Percentiles rank a stretch among this genome's conserved stretches.
Conservation (phyloP, 2,888 invertebrate genomes). For the Drosophila formosana region DNA sequence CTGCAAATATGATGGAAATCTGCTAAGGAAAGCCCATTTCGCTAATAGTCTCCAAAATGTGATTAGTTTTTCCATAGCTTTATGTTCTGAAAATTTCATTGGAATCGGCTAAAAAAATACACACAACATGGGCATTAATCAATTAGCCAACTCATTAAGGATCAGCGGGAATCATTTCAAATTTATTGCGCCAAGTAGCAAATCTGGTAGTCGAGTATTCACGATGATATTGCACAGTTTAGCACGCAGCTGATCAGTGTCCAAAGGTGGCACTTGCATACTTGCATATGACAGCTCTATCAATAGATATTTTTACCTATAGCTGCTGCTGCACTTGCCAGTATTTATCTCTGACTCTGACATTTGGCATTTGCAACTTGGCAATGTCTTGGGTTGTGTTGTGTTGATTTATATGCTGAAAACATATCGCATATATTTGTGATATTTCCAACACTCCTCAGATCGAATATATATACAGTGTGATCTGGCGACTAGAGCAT, state of each 20-base stretch:
- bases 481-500: background rate
- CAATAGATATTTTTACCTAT: constrained; percentile 25
- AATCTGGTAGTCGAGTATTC: background rate
- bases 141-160: background rate
- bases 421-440: constrained; percentile 6
- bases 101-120: background rate
- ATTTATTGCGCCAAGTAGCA: background rate
- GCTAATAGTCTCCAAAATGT: background rate
- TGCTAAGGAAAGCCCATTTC: background rate
- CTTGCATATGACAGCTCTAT: constrained; percentile 31
- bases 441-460: constrained; percentile 10
- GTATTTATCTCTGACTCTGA: constrained; percentile 7
- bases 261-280: constrained; percentile 26
- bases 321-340: background rate
- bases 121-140: background rate
- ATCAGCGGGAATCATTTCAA: background rate
- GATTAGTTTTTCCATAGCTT: background rate
- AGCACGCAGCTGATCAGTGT: constrained; percentile 9
- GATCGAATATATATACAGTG: constrained; percentile 14
- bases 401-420: constrained; percentile 26
- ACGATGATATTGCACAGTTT: constrained; percentile 14
- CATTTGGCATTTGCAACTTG: constrained; percentile 54
- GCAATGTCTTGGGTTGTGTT: constrained; percentile 34
- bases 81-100: background rate
- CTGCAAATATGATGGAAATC: background rate